Conservation (phyloP, 2,888 invertebrate species). For the Drosophila demipolita region DNA sequence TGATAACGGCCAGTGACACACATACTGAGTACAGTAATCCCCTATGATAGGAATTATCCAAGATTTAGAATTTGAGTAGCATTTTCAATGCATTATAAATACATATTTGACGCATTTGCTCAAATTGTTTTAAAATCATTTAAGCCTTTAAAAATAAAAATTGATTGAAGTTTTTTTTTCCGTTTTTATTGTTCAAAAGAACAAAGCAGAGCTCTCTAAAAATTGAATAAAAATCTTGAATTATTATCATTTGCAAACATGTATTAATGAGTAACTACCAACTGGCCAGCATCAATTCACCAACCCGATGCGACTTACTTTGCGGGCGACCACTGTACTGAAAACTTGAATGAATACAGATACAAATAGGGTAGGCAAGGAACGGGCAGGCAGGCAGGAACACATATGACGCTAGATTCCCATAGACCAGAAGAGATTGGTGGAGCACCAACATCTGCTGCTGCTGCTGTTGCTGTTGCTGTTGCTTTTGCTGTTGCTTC, state of each 20-base stretch:
- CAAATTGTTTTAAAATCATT: background rate
- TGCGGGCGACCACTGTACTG: slow-evolving; percentile 37
- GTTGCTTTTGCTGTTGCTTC: background rate
- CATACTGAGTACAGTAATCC: slow-evolving; percentile 14
- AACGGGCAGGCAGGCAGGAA: slow-evolving; percentile 1
- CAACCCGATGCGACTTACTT: background rate
- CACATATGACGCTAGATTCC: slow-evolving; percentile 12
- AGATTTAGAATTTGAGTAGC: background rate
- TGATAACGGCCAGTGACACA: slow-evolving; percentile 72
- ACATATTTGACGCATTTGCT: background rate
- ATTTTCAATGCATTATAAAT: background rate
- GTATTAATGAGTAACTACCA: background rate
- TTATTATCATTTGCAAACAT: background rate
- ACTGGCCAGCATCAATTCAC: background rate
- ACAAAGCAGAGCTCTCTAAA: too few species aligned
- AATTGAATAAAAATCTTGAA: background rate
- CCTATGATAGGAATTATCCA: background rate
- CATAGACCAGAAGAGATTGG: slow-evolving; percentile 36
- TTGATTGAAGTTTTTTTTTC: too few species aligned
- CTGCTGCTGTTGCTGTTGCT: background rate
- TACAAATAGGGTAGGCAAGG: background rate
- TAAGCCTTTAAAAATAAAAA: background rate
- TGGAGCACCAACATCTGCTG: slow-evolving; percentile 3
- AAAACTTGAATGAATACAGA: slow-evolving; percentile 63
- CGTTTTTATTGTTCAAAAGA: background rate